Evolutionary conservation across 2,113 vertebrate species (phyloP), one percentile per base, ranked within the genome.

Genomic region (Tetrao urogallus): DNA sequence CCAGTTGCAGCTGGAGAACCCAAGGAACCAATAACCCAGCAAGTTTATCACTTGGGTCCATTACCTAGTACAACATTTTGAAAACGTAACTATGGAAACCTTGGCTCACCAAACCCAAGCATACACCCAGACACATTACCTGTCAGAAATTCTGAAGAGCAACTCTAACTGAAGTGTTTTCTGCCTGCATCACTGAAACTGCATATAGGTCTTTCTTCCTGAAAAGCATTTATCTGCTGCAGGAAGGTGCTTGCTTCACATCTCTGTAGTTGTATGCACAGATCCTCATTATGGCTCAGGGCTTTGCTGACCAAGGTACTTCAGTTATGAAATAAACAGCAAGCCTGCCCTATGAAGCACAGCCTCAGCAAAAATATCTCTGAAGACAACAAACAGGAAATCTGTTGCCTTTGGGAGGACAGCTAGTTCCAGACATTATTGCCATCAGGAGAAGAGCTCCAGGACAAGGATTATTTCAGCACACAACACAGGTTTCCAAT

Each of bases 391-490:
- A 52, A 48, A 67, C 1, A 52, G 54, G 40, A 75, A 78, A 72
- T 61, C 36, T 72, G 52, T 15, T 86, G 48, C 57, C 70, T 84
- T 40, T 57, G 57, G 73, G 63, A 93, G 64, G 61, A 75, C 61
- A 90, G 67, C 5, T 20, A 90, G 36, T 25, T 78, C 94, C 86
- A 88, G 75, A 52, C 38, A 34, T 65, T 74, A 86, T 50, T 75
- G 67, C 0, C 0, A 8, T 57, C 27, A 45, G 21, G 21, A 86
- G 43, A 86, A 72, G 10, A 57, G 34, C 40, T 69, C 82, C 71
- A 32, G n/a, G 47, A 87, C 27, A 47, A 81, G 50, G 34, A 89
- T 71, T 60, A 85, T 80, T 50, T 87, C 58, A 47, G 63, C 28
- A 52, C 28, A 56, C 21, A 32, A 18, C 2, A 11, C 20, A 66